A percentile compares a stretch with the other conserved stretches of the same genome.
These are phyloP conservation scores for Oxytorus armatus DNA, from an alignment of 2,888 invertebrate species.

Conservation along the genomic window DNA sequence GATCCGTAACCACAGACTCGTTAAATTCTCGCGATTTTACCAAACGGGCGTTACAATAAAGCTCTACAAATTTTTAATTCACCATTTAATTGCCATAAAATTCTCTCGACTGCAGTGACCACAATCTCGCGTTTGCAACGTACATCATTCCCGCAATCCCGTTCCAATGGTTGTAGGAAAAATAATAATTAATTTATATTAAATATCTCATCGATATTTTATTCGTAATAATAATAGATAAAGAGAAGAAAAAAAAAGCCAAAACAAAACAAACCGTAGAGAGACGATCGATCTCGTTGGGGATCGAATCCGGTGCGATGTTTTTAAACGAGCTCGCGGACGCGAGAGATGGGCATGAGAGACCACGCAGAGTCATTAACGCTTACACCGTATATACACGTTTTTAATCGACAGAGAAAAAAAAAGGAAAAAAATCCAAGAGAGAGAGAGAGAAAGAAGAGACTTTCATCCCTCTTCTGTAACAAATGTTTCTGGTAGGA, in stretches of 20 bases:
- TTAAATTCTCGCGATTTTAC: too few relatives aligned
- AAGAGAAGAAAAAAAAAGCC: conserved; percentile 36
- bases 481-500: conserved; percentile 71
- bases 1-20: too few relatives aligned
- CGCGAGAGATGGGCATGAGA: conserved; percentile 29
- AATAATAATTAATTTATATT: conserved; percentile 23
- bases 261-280: conserved; percentile 40
- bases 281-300: conserved; percentile 54
- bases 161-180: too few relatives aligned
- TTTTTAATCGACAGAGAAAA: conserved; percentile 47
- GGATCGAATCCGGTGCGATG: conserved; percentile 51
- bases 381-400: conserved; percentile 30
- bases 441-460: conserved; percentile 1
- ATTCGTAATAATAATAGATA: conserved; percentile 33
- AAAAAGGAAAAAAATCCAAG: conserved; percentile 21
- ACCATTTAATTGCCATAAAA: too few relatives aligned
- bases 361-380: conserved; percentile 46
- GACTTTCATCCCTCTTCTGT: conserved; percentile 34
- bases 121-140: too few relatives aligned
- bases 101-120: too few relatives aligned
- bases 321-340: conserved; percentile 33
- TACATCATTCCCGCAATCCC: conserved; percentile 20
- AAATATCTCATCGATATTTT: conserved; percentile 47
- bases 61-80: too few relatives aligned
- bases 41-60: too few relatives aligned